Base-by-base conservation (phyloP, 1,140 invertebrate species). In the Tetramorium parvispinum region DNA sequence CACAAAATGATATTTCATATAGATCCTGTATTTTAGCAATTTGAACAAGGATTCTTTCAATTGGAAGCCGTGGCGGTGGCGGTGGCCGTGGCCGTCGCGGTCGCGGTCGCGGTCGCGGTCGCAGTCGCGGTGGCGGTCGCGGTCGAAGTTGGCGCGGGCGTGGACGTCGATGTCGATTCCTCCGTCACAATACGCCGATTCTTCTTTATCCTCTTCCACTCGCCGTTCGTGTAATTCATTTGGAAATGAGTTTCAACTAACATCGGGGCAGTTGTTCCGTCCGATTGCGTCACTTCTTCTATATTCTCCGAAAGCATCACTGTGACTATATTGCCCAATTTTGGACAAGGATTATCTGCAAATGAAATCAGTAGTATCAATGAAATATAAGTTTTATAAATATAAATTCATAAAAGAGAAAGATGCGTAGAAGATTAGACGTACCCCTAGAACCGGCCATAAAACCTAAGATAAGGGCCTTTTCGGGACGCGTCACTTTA, bases 401-500 rank as follows among this genome's bases (percentile, higher is more conserved):
- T n/a, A n/a, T n/a, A n/a, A n/a, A 83, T 18, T 43, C 43, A 40
- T 53, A 70, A 76, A 71, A 65, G 7, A 63, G 27, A 82, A 32
- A 66, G 13, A 75, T 6, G 40, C 21, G 76, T 49, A 43, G 18
- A 66, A 61, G 37, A 87, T 32, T 40, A 78, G 76, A 91, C 89
- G 92, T 95, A 98, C 98, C 98, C 96, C 98, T 97, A 7, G 98
- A 98, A 2, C 99, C 99, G 88, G 99, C 99, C 98, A 99, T 99
- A 92, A 99, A 99, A 86, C 99, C 98, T 32, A 99, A 96, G 93
- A 99, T 99, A 49, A 99, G 97, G 55, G 99, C 98, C 93, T 99
- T 99, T 91, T 99, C 99, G 3, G 98, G 98, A 89, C 99, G 95
- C 1, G 98, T 99, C 57, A 99, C 98, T 94, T 98, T 98, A 94